Percentiles rank a stretch among this genome's conserved stretches.
phyloP scores from a whole-genome alignment of 2,113 vertebrate genomes.

The Taurulus bubalis region DNA sequence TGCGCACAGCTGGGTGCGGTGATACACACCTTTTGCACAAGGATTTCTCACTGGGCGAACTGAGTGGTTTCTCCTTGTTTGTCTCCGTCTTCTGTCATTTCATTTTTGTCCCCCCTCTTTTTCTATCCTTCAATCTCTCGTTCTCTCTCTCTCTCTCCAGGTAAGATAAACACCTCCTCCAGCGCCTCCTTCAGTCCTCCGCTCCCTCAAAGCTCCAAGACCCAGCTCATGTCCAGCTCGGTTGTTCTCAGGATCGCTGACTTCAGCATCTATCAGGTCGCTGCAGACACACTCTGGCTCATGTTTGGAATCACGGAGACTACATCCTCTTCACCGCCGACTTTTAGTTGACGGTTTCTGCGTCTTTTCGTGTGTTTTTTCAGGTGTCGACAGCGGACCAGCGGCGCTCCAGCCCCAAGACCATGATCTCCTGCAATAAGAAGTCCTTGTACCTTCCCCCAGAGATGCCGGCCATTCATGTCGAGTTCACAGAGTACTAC shows the following conservation, averaged over 20 bases:
- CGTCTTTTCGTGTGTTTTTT: not conserved
- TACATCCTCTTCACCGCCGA: not conserved
- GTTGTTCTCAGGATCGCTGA: constrained; percentile 96
- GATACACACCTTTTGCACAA: constrained; percentile 62
- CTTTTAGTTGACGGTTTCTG: not conserved
- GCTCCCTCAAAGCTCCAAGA: constrained; percentile 85
- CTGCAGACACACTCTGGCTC: not conserved
- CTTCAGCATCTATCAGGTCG: constrained; percentile 98
- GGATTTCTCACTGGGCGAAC: constrained; percentile 13
- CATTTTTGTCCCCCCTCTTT: not conserved
- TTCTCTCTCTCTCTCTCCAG: constrained; percentile 54
- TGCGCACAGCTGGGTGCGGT: constrained; percentile 77
- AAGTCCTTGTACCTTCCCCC: constrained; percentile 95
- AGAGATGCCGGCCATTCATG: constrained; percentile 97
- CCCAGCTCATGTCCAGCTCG: constrained; percentile 96
- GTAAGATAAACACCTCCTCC: constrained; percentile 83
- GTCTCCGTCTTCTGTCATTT: not conserved
- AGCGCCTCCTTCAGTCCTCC: constrained; percentile 83
- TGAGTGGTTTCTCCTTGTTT: constrained; percentile 22
- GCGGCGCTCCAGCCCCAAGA: constrained; percentile 93
- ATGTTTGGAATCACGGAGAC: not conserved
- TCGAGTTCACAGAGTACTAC: constrained; percentile 99
- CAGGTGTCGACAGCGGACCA: constrained; percentile 98
- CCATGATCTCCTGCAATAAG: constrained; percentile 99
- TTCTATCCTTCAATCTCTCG: not conserved